A percentile compares a stretch with the other conserved stretches of the same genome.
Conservation (phyloP, 1,140 invertebrate genomes). For the Melitaea cinxia region DNA sequence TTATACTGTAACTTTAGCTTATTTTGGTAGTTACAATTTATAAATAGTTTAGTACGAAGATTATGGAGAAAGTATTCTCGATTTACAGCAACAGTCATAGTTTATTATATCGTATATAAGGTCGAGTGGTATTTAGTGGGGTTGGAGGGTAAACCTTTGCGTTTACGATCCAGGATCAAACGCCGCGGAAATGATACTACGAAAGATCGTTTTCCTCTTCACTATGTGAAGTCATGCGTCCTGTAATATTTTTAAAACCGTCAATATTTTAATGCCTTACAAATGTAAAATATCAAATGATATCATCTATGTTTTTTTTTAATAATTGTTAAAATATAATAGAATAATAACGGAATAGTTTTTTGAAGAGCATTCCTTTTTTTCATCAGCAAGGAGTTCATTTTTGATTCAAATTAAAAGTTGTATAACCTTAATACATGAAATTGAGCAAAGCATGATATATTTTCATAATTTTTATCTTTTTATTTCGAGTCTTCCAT, state of each 20-base stretch:
- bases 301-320: too few relatives aligned
- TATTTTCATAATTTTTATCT: background rate
- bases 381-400: too few relatives aligned
- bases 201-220: slow-evolving; percentile 55
- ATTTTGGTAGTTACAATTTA: too few relatives aligned
- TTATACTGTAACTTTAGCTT: background rate
- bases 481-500: slow-evolving; percentile 17
- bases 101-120: background rate
- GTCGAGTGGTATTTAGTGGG: slow-evolving; percentile 9
- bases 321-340: too few relatives aligned
- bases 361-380: too few relatives aligned
- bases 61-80: background rate
- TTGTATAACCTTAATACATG: background rate
- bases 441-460: background rate
- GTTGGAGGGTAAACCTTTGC: slow-evolving; percentile 41
- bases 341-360: too few relatives aligned
- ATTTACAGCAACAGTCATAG: background rate
- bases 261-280: too few relatives aligned
- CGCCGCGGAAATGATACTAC: slow-evolving; percentile 65
- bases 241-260: too few relatives aligned
- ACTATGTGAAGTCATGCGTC: slow-evolving; percentile 32
- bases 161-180: slow-evolving; percentile 67
- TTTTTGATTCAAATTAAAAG: background rate
- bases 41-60: background rate
- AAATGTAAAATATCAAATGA: too few relatives aligned